phyloP scores from a whole-genome alignment of 2,113 vertebrate species.

The Oncorhynchus masou region DNA sequence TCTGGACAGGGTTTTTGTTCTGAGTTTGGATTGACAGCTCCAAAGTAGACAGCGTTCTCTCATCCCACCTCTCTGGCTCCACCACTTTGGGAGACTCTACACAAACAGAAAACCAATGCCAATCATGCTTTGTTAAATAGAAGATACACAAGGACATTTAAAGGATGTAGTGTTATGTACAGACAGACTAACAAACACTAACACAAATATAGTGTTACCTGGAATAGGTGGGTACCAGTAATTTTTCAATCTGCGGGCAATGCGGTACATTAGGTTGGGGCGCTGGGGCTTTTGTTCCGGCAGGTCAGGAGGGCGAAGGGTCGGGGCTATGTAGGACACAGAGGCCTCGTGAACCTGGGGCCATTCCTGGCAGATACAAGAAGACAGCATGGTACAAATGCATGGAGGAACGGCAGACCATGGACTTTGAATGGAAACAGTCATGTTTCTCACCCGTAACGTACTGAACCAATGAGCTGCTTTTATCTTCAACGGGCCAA shows the following conservation, averaged over 20 bases:
- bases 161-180: background rate
- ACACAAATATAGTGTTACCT: slow-evolving; percentile 65
- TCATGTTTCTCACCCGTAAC: slow-evolving; percentile 73
- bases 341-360: slow-evolving; percentile 82
- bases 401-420: background rate
- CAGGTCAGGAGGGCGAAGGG: slow-evolving; percentile 78
- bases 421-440: background rate
- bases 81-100: slow-evolving; percentile 64
- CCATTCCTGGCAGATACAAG: slow-evolving; percentile 79
- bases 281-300: slow-evolving; percentile 65
- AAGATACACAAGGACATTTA: no score
- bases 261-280: slow-evolving; percentile 79
- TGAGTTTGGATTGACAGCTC: slow-evolving; percentile 89
- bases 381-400: background rate
- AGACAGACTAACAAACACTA: slow-evolving; percentile 3
- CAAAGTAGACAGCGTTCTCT: slow-evolving; percentile 80
- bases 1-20: slow-evolving; percentile 82
- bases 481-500: slow-evolving; percentile 91
- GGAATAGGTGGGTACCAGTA: slow-evolving; percentile 80
- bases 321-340: slow-evolving; percentile 79
- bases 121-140: no score
- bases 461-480: slow-evolving; percentile 90
- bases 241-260: slow-evolving; percentile 77
- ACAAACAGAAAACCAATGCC: slow-evolving; percentile 2
- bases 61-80: slow-evolving; percentile 79